phyloP scores from a whole-genome alignment of 1,140 invertebrate species.

The Pteromalus puparum region DNA sequence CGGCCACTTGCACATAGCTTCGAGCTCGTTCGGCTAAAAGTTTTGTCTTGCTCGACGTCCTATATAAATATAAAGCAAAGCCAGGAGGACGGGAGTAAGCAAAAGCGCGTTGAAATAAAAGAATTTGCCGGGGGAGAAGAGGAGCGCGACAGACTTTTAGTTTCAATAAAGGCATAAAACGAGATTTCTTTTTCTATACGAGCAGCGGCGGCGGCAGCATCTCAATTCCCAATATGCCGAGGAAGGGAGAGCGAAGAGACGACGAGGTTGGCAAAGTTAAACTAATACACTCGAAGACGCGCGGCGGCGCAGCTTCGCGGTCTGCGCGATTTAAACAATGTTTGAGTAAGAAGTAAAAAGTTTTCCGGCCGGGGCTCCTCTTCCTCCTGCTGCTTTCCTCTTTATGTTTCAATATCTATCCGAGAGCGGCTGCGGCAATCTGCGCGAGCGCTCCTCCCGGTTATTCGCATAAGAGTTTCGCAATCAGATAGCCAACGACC shows the following conservation, averaged over 20 bases:
- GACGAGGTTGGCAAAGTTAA: conserved; percentile 33
- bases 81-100: background rate
- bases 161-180: conserved; percentile 31
- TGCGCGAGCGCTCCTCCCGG: conserved; percentile 9
- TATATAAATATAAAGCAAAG: background rate
- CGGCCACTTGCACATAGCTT: background rate
- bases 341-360: conserved; percentile 41
- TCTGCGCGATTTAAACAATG: conserved; percentile 38
- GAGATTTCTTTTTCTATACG: conserved; percentile 9
- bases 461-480: conserved; percentile 44
- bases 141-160: conserved; percentile 15
- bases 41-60: background rate
- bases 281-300: conserved; percentile 38
- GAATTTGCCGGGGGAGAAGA: background rate
- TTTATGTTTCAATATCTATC: conserved; percentile 42
- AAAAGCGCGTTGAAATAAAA: background rate
- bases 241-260: background rate
- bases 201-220: conserved; percentile 10
- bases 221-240: conserved; percentile 10
- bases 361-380: conserved; percentile 4
- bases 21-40: background rate
- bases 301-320: background rate
- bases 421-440: conserved; percentile 19
- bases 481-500: conserved; percentile 3
- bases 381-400: background rate